phyloP scores from a whole-genome alignment of 2,113 vertebrate species.

The Alethe castanea region DNA sequence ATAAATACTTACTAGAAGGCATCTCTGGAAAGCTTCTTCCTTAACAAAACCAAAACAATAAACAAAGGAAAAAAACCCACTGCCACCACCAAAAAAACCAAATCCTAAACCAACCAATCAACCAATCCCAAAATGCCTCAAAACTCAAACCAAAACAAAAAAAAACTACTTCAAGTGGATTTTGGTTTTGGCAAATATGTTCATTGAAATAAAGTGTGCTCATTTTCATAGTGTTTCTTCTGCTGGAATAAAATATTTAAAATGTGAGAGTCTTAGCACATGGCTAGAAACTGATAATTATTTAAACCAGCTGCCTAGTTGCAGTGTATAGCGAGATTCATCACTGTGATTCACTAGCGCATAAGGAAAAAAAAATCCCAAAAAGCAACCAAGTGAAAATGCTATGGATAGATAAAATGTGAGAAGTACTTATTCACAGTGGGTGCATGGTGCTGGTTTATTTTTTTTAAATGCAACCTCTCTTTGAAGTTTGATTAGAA shows the following conservation, averaged over 20 bases:
- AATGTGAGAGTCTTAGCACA: not conserved
- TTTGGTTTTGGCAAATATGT: not conserved
- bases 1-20: not conserved
- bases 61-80: not conserved
- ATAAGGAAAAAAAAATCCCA: not conserved
- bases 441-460: not conserved
- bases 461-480: not conserved
- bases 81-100: not conserved
- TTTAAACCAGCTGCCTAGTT: not conserved
- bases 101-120: not conserved
- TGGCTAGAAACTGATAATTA: constrained; percentile 12
- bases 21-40: not conserved
- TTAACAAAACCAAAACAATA: not conserved
- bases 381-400: not conserved
- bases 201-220: not conserved
- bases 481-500: not conserved
- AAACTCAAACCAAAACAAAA: not conserved
- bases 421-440: not conserved
- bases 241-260: not conserved
- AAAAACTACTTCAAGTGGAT: not conserved
- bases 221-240: not conserved
- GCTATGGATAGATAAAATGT: not conserved
- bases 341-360: not conserved
- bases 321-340: not conserved
- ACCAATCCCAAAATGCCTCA: rapidly evolving